Percentiles rank a stretch among this genome's conserved stretches.
phyloP scores from a whole-genome alignment of 2,113 vertebrate species.

The Sarotherodon lohbergeri region DNA sequence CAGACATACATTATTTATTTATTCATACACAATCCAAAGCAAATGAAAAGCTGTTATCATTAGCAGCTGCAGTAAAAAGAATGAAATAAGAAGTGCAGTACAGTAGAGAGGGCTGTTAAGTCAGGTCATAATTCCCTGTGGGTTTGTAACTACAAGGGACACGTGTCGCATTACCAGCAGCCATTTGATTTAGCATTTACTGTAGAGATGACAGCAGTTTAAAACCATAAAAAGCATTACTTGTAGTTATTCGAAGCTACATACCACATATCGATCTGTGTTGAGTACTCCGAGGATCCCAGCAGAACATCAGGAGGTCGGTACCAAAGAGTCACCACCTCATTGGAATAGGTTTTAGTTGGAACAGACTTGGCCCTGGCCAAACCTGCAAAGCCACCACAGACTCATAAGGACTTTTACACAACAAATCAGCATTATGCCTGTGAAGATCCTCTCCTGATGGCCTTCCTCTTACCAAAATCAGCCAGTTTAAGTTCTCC shows the following conservation, averaged over 20 bases:
- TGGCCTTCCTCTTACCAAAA: constrained; percentile 78
- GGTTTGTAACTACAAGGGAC: neutral
- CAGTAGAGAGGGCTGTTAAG: neutral
- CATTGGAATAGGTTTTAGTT: constrained; percentile 95
- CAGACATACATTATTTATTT: neutral
- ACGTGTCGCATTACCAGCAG: neutral
- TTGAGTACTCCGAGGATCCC: constrained; percentile 94
- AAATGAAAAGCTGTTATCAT: neutral
- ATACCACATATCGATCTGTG: constrained; percentile 96
- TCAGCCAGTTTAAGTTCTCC: constrained; percentile 97
- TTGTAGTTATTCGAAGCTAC: neutral
- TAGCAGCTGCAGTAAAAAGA: neutral
- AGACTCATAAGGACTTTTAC: neutral
- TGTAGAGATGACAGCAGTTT: neutral
- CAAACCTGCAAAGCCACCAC: constrained; percentile 71
- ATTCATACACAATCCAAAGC: neutral
- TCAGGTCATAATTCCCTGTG: neutral
- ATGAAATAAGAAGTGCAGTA: neutral
- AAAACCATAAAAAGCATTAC: neutral
- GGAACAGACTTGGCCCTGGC: constrained; percentile 94
- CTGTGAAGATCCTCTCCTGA: neutral
- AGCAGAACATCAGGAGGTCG: constrained; percentile 93
- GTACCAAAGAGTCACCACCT: constrained; percentile 96
- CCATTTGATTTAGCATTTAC: neutral
- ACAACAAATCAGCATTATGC: neutral